phyloP scores from a whole-genome alignment of 2,888 invertebrate genomes.

The Diarsia mendica region DNA sequence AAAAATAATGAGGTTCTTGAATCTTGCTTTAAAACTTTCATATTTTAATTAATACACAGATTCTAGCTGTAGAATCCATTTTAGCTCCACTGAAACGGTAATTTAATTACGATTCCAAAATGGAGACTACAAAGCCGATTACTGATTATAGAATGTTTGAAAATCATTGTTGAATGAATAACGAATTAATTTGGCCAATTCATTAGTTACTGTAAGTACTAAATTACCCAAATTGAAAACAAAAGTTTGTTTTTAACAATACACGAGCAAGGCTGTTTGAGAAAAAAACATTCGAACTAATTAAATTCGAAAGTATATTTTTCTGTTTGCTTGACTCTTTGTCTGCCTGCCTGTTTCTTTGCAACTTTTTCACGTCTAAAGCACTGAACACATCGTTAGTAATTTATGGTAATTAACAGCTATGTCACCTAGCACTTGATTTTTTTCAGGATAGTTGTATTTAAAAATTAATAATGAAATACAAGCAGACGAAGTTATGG shows the following conservation, averaged over 20 bases:
- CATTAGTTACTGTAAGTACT: not conserved
- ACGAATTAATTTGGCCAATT: not conserved
- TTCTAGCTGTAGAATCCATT: constrained; percentile 36
- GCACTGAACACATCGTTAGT: not conserved
- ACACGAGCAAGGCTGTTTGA: not conserved
- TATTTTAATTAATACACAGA: constrained; percentile 59
- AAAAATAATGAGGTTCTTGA: constrained; percentile 66
- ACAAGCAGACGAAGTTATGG: not conserved
- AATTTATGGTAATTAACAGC: not conserved
- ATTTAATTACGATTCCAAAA: constrained; percentile 6
- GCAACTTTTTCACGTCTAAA: not conserved
- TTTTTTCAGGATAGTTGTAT: not conserved
- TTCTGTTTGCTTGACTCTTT: not conserved
- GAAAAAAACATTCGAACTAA: too few relatives aligned
- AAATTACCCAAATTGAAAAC: not conserved
- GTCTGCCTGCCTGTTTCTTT: not conserved
- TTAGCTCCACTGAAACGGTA: constrained; percentile 18
- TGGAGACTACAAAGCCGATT: not conserved
- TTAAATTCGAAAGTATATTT: not conserved
- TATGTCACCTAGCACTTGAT: not conserved
- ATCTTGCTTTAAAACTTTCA: constrained; percentile 64
- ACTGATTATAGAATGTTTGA: not conserved
- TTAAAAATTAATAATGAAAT: not conserved
- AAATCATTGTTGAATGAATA: constrained; percentile 2
- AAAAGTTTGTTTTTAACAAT: not conserved